These are phyloP conservation scores for Mus spicilegus DNA, from an alignment of 2,113 vertebrate genomes.

Conservation along the genomic window DNA sequence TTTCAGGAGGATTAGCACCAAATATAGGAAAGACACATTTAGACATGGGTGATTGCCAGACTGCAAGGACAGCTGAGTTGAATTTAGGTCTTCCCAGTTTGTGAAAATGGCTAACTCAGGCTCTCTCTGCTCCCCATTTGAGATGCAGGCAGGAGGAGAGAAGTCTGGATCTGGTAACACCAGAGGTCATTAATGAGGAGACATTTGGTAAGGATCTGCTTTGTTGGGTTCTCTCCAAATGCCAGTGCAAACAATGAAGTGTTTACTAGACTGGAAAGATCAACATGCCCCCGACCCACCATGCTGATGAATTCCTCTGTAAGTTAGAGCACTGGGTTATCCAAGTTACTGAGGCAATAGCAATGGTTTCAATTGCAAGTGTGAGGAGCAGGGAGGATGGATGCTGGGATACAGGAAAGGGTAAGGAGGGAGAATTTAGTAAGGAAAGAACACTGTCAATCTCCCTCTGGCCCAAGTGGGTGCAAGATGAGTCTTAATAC, in stretches of 20 bases:
- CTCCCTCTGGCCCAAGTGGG: neutral
- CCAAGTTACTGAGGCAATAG: constrained; percentile 19
- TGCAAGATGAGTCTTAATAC: neutral
- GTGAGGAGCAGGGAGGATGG: neutral
- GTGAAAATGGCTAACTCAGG: constrained; percentile 50
- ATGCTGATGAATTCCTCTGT: constrained; percentile 52
- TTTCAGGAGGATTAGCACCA: constrained; percentile 6
- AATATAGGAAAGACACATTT: neutral
- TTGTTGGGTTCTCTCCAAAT: constrained; percentile 72
- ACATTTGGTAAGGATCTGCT: constrained; percentile 42
- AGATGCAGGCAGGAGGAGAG: constrained; percentile 52
- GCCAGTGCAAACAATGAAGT: constrained; percentile 74
- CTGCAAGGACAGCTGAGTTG: constrained; percentile 5
- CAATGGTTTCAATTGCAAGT: constrained; percentile 24
- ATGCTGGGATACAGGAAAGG: no score
- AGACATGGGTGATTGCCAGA: neutral
- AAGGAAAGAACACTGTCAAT: neutral
- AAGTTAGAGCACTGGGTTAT: constrained; percentile 40
- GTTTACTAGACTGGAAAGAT: constrained; percentile 64
- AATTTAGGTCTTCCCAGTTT: constrained; percentile 16
- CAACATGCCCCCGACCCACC: neutral
- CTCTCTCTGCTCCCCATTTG: constrained; percentile 46
- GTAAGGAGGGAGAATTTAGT: no score
- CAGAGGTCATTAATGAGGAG: constrained; percentile 61
- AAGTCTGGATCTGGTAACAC: constrained; percentile 53